Conservation (phyloP, 1,140 invertebrate species). For the Chrysopa pallens region DNA sequence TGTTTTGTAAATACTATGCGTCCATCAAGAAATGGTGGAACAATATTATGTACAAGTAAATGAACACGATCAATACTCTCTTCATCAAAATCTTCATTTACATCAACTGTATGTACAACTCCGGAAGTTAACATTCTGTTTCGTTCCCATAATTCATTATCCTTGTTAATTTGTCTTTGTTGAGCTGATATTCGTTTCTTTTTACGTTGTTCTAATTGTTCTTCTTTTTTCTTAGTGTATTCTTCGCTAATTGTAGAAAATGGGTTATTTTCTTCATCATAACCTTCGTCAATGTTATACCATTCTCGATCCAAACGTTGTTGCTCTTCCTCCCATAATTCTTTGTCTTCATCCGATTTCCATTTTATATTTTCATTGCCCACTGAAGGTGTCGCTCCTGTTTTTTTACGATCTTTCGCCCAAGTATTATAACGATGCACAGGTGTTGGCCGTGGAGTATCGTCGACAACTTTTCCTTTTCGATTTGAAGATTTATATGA, state of each 20-base stretch:
- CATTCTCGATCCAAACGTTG: conserved; percentile 86
- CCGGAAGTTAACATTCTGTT: conserved; percentile 96
- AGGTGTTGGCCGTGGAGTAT: conserved; percentile 58
- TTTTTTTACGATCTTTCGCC: conserved; percentile 43
- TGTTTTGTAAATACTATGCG: conserved; percentile 98
- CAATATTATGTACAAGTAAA: conserved; percentile 93
- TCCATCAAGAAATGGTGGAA: conserved; percentile 97
- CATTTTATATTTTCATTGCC: conserved; percentile 26
- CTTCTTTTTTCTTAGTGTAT: conserved; percentile 80
- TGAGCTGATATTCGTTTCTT: conserved; percentile 87
- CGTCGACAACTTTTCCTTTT: conserved; percentile 40
- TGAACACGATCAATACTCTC: conserved; percentile 84
- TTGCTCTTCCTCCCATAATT: conserved; percentile 86
- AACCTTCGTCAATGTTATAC: conserved; percentile 53
- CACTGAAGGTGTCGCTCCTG: conserved; percentile 36
- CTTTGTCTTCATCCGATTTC: conserved; percentile 45
- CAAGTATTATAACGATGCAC: conserved; percentile 73
- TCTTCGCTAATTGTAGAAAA: conserved; percentile 81
- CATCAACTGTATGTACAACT: conserved; percentile 75
- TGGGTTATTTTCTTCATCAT: conserved; percentile 85
- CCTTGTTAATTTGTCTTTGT: conserved; percentile 87
- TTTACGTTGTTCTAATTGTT: conserved; percentile 74
- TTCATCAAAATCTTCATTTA: conserved; percentile 88
- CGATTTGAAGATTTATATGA: conserved; percentile 4
- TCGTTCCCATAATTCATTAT: conserved; percentile 97